Percentiles rank a stretch among this genome's conserved stretches.
These are phyloP conservation scores for Catagonus wagneri DNA, from an alignment of 2,113 vertebrate species.

Conservation along the genomic window DNA sequence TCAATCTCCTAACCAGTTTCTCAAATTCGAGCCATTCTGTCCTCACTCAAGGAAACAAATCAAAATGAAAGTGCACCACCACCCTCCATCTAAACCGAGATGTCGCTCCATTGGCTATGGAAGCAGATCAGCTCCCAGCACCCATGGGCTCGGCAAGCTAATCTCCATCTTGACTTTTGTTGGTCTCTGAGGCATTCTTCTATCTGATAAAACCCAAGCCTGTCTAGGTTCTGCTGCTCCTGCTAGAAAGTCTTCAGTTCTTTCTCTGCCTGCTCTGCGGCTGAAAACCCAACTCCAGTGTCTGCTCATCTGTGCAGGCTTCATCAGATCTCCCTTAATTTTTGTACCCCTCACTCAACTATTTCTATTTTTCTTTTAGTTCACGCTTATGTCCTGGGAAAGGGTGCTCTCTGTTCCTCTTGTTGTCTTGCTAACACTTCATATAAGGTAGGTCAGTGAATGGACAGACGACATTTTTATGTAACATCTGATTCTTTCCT, in stretches of 20 bases:
- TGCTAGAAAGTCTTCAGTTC: too few species aligned
- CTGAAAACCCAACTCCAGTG: background rate
- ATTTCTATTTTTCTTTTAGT: background rate
- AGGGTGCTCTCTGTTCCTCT: background rate
- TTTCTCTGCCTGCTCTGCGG: background rate
- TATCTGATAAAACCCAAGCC: background rate
- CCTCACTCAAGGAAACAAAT: background rate
- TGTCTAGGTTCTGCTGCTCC: rapidly evolving
- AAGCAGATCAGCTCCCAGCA: background rate
- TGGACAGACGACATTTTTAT: background rate
- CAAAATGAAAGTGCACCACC: background rate
- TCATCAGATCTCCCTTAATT: rapidly evolving
- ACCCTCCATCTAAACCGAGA: rapidly evolving
- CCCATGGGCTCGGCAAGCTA: rapidly evolving
- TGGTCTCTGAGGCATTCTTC: background rate
- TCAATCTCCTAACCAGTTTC: background rate
- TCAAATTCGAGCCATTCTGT: background rate
- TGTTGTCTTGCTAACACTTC: background rate
- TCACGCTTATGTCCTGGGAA: rapidly evolving
- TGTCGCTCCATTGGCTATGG: rapidly evolving
- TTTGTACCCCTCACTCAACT: rapidly evolving
- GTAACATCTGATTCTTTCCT: background rate
- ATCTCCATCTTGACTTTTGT: rapidly evolving
- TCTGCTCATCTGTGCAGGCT: rapidly evolving
- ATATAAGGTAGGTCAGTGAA: rapidly evolving